Evolutionary conservation across 2,888 invertebrate species (phyloP), one percentile per base, ranked within the genome.

Genomic region (Hecatera dysodea): DNA sequence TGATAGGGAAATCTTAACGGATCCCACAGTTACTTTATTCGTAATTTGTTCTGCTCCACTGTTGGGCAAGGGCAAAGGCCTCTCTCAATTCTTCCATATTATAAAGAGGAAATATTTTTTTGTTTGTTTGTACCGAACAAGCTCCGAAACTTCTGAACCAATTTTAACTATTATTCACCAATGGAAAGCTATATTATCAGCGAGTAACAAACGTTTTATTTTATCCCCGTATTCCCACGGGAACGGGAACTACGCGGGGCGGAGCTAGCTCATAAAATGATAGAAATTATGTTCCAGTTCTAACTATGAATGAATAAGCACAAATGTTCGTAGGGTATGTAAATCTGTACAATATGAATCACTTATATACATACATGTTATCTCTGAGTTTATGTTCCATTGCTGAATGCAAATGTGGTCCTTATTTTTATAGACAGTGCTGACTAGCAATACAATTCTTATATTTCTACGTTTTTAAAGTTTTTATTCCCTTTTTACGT

Each of bases 341-440:
- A 82, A 72, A 84, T 83, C 65, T 61, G 44, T 55, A 70, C 60
- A 59, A 52, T 59, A 68, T 68, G 74, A 73, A 62, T 72, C 72
- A 67, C 69, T 66, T 71, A 70, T 61, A 63, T 44, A 65, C 33
- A 73, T 73, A 68, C 33, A 73, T 73, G 67, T 84, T 61, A 65
- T 72, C 46, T 59, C 12, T 48, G 9, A 55, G 61, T 72, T 66
- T 70, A 67, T 70, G 50, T 48, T 33, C 65, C 33, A 67, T 74
- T 56, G 63, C 59, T 68, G 73, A 48, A 84, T 70, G 44, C 70
- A 70, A 75, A 83, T 63, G 72, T 56, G 53, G 17, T 64, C 52
- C 70, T 72, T 69, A 76, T 68, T 76, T 68, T 70, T 62, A 68
- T 61, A 11, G 48, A 29, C 42, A 12, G n/a, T 53, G 59, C 50